Evolutionary conservation across 2,888 invertebrate genomes (phyloP), one percentile per base, ranked within the genome.

Genomic region (Pollenia griseotomentosa): DNA sequence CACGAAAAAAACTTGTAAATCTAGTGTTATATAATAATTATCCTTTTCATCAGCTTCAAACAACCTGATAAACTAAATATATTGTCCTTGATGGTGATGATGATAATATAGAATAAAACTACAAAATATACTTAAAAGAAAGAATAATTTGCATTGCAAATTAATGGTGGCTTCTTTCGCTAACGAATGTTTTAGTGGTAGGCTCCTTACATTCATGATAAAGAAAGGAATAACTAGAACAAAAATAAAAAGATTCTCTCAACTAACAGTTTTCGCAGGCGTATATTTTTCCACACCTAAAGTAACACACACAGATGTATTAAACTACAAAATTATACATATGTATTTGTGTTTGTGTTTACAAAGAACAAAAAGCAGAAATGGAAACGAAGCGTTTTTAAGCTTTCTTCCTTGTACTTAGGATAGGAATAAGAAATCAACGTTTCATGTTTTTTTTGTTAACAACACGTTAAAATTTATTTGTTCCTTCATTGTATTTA

Each of bases 131-230:
- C 59, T 42, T 44, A 63, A 23, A 57, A 46, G 48, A 71, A 23
- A 61, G 75, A 83, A 83, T 86, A 83, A 83, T 86, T 83, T 86
- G 80, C 83, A 86, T 73, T 86, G 83, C 83, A 83, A 86, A 86
- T 86, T 71, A 86, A 80, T 83, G 83, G 66, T 83, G 80, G 71
- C 65, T 83, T 83, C 42, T 59, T 66, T 40, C 19, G 10, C 46
- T 55, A 57, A 78, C 66, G 61, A 81, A 73, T 44, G 55, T 77
- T 33, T 33, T 73, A 68, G 63, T 33, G 55, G 42, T 33, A n/a
- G 55, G 46, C 8, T n/a, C 11, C 68, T n/a, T 63, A 19, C 46
- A 75, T 40, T 68, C 63, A 42, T 48, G 71, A 57, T 71, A 71
- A 71, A 71, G 53, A 71, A 71, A 71, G 53, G 40, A 70, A 70